Base-by-base conservation (phyloP, 2,797 vertebrate species). In the Etheostoma nigrum region DNA sequence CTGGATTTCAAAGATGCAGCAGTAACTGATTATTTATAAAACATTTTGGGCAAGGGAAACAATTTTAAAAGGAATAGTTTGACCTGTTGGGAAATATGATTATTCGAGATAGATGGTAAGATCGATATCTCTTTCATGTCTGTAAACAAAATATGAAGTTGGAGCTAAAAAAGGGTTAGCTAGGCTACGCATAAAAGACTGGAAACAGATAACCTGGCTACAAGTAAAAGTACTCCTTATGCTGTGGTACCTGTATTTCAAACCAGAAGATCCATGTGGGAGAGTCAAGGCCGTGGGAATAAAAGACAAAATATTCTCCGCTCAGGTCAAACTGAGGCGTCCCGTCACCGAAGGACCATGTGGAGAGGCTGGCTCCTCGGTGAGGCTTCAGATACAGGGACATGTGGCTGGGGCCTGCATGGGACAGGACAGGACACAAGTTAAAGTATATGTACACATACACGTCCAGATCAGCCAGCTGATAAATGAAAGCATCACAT, bases 301-400 rank as follows among this genome's bases (percentile, higher is more conserved):
- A 99, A 90, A 97, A 99, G 57, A 99, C 91, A 54, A 99, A 99
- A 86, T 98, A 98, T 87, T 99, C 97, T 60, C 97, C 96, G 6
- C 92, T 95, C 72, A 93, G 52, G 67, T 97, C 96, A 12, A 95
- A 92, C 33, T 96, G 91, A 0, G 97, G 97, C 1, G 62, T 92
- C 19, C 97, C 97, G 2, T 97, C 95, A 1, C 97, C 97, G 0
- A 99, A 95, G 55, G 98, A 99, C 97, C 97, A 99, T 49, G 92
- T 90, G 74, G 95, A 95, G 25, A 99, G 94, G 3, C 89, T 86
- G 0, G 95, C 91, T 0, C 96, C 96, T 53, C 79, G 45, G 33
- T 90, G 96, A 13, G 96, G 95, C 86, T 95, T 95, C 78, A 97
- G 72, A 2, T 98, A 99, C 16, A 99, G 85, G 4, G 97, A 98